Evolutionary conservation across 1,140 invertebrate genomes (phyloP).

Genomic region (Apis dorsata): DNA sequence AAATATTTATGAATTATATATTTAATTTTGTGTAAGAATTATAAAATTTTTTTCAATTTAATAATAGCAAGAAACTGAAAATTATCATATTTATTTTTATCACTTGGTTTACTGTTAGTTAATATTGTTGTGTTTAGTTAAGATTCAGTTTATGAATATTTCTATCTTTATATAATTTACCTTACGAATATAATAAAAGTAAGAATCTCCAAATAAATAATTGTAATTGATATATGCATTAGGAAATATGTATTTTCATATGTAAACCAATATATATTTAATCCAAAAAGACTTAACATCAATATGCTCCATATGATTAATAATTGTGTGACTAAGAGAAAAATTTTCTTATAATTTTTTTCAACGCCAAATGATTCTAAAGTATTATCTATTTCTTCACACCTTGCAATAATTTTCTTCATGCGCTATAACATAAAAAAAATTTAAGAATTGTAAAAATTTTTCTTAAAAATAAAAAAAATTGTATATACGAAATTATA

Average conservation of each 20-base stretch:
- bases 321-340: too few relatives aligned
- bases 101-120: too few relatives aligned
- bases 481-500: too few relatives aligned
- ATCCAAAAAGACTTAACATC: not conserved
- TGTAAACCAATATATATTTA: accelerated
- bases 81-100: too few relatives aligned
- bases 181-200: not conserved
- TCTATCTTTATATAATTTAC: not conserved
- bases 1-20: too few relatives aligned
- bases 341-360: not conserved
- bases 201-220: not conserved
- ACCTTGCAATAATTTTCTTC: not conserved
- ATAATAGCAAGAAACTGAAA: too few relatives aligned
- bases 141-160: not conserved
- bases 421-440: not conserved
- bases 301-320: not conserved
- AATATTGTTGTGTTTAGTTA: not conserved
- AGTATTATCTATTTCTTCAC: not conserved
- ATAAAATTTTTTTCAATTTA: too few relatives aligned
- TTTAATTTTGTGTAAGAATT: too few relatives aligned
- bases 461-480: not conserved
- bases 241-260: not conserved
- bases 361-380: not conserved
- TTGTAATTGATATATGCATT: not conserved
- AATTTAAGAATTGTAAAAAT: not conserved